Conservation (phyloP, 2,113 vertebrate species). For the Vireo altiloquus region DNA sequence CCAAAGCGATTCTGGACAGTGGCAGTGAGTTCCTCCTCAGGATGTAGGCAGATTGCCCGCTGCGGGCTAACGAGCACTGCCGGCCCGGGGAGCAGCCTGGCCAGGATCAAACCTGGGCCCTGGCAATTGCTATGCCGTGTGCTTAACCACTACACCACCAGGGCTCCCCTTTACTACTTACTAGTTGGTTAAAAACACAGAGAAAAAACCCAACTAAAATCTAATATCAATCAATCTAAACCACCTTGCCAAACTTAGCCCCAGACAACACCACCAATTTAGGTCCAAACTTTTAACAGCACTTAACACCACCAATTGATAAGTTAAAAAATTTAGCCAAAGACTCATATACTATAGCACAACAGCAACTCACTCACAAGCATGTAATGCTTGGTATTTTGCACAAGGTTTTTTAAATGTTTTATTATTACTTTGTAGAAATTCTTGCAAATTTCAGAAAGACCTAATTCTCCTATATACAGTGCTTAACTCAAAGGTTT, state of each 20-base stretch:
- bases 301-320: not conserved
- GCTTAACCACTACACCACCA: too few species aligned
- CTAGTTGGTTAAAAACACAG: not conserved
- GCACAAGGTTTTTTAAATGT: not conserved
- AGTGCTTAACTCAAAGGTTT: not conserved
- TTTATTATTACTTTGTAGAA: not conserved
- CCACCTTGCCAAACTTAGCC: not conserved
- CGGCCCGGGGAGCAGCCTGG: too few species aligned
- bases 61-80: too few species aligned
- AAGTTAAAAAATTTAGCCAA: not conserved
- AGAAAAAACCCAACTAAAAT: not conserved
- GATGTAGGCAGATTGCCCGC: too few species aligned
- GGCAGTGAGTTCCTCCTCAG: too few species aligned
- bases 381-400: not conserved
- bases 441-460: not conserved
- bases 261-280: not conserved
- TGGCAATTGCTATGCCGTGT: too few species aligned
- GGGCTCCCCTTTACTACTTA: not conserved
- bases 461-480: not conserved
- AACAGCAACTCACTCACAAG: not conserved
- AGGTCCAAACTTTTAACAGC: not conserved
- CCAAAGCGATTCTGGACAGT: too few species aligned
- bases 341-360: not conserved
- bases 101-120: too few species aligned
- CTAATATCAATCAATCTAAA: not conserved